Evolutionary conservation across 2,113 vertebrate species (phyloP).

Genomic region (Heloderma charlesbogerti): DNA sequence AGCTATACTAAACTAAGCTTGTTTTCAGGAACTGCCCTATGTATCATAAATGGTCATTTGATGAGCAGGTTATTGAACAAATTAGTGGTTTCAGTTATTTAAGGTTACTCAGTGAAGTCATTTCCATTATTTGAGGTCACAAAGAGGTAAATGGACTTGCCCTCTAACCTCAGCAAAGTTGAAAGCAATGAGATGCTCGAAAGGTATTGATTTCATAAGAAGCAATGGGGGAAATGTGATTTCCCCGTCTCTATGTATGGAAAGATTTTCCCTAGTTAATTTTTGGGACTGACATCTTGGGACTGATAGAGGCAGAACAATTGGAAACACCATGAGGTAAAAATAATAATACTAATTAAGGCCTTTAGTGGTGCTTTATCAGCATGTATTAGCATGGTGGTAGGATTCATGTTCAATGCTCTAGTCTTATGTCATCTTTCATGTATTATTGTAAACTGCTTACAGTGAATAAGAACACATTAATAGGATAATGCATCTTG

Average conservation of each 20-base stretch:
- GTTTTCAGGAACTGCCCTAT: background rate
- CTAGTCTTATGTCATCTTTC: background rate
- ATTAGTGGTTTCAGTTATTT: background rate
- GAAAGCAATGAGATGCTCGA: background rate
- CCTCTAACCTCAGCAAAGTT: background rate
- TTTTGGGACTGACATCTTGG: background rate
- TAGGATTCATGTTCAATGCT: background rate
- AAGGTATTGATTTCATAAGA: background rate
- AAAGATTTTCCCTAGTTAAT: background rate
- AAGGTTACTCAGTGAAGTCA: background rate
- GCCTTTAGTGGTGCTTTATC: background rate
- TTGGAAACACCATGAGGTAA: too few relatives aligned
- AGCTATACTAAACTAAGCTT: background rate
- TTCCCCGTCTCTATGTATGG: background rate
- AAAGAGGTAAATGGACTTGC: background rate
- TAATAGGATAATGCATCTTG: background rate
- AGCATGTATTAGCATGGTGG: too few relatives aligned
- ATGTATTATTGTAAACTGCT: background rate
- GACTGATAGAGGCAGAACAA: background rate
- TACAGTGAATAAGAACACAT: background rate
- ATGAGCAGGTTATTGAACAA: background rate
- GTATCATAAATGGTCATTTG: background rate
- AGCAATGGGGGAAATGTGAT: background rate
- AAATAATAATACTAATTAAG: background rate
- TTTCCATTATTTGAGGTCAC: background rate